Base-by-base conservation (phyloP, 2,888 invertebrate species). In the Cheiracanthium punctorium region DNA sequence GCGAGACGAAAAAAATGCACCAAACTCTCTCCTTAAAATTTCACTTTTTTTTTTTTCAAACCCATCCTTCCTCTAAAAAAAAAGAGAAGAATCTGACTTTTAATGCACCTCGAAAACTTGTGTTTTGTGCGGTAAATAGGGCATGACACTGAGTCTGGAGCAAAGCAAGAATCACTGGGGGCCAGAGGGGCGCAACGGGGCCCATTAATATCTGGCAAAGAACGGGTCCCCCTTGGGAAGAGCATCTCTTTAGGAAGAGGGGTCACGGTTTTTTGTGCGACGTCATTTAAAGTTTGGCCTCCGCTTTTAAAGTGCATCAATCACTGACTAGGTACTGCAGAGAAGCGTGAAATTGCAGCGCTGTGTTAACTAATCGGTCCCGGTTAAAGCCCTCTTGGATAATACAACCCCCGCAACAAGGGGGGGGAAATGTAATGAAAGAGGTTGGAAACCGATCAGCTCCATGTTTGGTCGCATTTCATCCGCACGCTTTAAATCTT, bases 331-430 rank as follows among this genome's bases (percentile, higher is more conserved):
- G 84, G 65, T 85, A 65, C 79, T 52, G 84, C 84, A 85, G 74
- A 85, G 84, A 79, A 85, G 84, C 84, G 84, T 85, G 84, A 85
- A 85, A 85, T 85, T 85, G 84, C 77, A 73, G 73, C 77, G 52
- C 84, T 74, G 67, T 77, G 84, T 85, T 85, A 85, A 85, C 84
- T 85, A 85, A 85, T 85, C 73, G 82, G 82, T 67, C 28, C 30
- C 58, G 79, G 67, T 74, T 79, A 74, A 37, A 70, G 64, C 73
- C 29, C 77, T 73, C 48, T 12, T 30, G 67, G 72, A 72, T 32
- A 33, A 33, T 32, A 64, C 24, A 64, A 64, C 24, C n/a, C 64
- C 64, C 10, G 70, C 20, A 74, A 74, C 73, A 81, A 4, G 41
- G 4, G 28, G 8, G n/a, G 0, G 20, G 28, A 28, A 41, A 41